Evolutionary conservation across 2,113 vertebrate species (phyloP).

Genomic region (Rhea americana): DNA sequence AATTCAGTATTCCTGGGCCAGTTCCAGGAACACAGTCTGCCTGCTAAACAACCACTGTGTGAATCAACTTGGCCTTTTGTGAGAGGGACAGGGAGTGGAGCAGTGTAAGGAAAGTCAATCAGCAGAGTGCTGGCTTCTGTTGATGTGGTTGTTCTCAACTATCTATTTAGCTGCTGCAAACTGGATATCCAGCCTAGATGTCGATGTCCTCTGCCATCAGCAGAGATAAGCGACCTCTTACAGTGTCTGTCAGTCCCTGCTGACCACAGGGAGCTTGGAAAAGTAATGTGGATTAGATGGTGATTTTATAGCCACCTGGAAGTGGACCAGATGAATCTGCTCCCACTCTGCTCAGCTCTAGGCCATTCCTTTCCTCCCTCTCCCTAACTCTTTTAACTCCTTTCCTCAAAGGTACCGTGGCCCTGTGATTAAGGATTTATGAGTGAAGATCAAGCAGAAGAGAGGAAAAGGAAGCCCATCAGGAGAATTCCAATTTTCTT

Average conservation of each 20-base stretch:
- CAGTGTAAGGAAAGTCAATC: background rate
- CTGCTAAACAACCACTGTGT: background rate
- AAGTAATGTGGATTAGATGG: conserved; percentile 3
- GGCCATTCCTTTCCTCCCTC: conserved; percentile 1
- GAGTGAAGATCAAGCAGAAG: conserved; percentile 54
- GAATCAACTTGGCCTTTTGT: background rate
- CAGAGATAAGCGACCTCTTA: conserved; percentile 39
- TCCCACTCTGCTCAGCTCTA: conserved; percentile 25
- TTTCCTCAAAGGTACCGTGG: conserved; percentile 60
- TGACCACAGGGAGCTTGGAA: conserved; percentile 24
- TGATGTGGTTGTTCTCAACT: conserved; percentile 54
- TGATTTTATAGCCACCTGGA: conserved; percentile 27
- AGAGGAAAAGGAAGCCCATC: conserved; percentile 40
- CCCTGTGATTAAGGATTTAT: conserved; percentile 56
- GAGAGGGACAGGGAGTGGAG: conserved; percentile 21
- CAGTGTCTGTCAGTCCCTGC: conserved; percentile 27
- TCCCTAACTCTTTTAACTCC: conserved; percentile 53
- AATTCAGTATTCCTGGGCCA: background rate
- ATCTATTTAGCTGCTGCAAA: conserved; percentile 42
- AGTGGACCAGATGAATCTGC: conserved; percentile 24
- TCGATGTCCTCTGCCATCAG: conserved; percentile 36
- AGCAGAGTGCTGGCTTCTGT: conserved; percentile 19
- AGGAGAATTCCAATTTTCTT: conserved; percentile 12
- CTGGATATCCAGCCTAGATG: conserved; percentile 15
- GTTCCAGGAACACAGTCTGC: background rate